These are phyloP conservation scores for Metellina segmentata DNA, from an alignment of 2,888 invertebrate species.

Conservation along the genomic window DNA sequence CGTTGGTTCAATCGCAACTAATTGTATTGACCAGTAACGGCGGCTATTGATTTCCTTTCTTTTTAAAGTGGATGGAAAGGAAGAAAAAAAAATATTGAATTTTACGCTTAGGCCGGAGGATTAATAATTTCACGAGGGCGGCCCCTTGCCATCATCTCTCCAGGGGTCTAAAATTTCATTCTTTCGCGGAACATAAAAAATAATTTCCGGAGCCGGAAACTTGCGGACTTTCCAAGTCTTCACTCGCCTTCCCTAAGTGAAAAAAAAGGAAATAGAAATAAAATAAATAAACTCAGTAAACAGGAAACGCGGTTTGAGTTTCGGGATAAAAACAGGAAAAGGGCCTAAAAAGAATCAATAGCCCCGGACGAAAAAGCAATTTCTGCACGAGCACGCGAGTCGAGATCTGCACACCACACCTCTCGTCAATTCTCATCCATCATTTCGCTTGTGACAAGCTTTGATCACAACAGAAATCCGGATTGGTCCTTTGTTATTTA, in stretches of 20 bases:
- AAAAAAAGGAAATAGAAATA: slow-evolving; percentile 7
- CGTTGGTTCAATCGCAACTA: not conserved
- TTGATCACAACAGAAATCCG: slow-evolving; percentile 69
- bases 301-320: slow-evolving; percentile 70
- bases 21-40: not conserved
- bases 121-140: slow-evolving; percentile 28
- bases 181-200: slow-evolving; percentile 24
- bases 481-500: slow-evolving; percentile 35
- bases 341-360: slow-evolving; percentile 56
- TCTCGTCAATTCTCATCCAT: slow-evolving; percentile 61
- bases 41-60: not conserved
- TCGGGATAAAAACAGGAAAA: slow-evolving; percentile 67
- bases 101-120: slow-evolving; percentile 9
- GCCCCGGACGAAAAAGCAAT: slow-evolving; percentile 63
- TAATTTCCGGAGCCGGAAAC: slow-evolving; percentile 54
- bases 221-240: slow-evolving; percentile 53
- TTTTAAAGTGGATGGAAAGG: not conserved
- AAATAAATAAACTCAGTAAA: slow-evolving; percentile 37
- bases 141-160: not conserved
- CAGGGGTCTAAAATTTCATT: slow-evolving; percentile 48
- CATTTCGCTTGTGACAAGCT: slow-evolving; percentile 57
- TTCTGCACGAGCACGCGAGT: slow-evolving; percentile 70
- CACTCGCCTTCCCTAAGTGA: slow-evolving; percentile 26
- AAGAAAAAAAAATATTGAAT: slow-evolving; percentile 8
- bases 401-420: not conserved